phyloP scores from a whole-genome alignment of 1,140 invertebrate species.

The Archivesica marissinica region DNA sequence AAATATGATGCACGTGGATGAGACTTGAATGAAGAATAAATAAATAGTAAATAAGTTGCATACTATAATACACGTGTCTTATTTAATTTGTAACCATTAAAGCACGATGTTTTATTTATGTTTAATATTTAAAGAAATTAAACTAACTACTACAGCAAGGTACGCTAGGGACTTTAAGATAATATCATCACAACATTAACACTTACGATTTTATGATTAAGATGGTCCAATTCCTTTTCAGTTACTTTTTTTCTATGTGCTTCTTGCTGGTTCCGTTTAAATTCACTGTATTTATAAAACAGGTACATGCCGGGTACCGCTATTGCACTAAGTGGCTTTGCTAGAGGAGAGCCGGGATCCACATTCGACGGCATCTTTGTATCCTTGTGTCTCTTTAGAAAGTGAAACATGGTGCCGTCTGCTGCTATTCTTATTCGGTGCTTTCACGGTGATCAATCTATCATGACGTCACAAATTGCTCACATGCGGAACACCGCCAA shows the following conservation, averaged over 20 bases:
- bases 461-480: slow-evolving; percentile 48
- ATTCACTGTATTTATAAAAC: slow-evolving; percentile 64
- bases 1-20: no score
- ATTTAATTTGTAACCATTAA: no score
- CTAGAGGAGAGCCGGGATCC: slow-evolving; percentile 15
- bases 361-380: slow-evolving; percentile 47
- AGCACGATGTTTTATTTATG: no score
- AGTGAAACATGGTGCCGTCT: slow-evolving; percentile 54
- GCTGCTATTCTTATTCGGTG: neutral
- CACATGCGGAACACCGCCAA: slow-evolving; percentile 21
- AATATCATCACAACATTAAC: no score
- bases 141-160: no score
- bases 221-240: slow-evolving; percentile 61
- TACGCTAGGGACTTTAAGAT: no score
- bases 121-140: no score
- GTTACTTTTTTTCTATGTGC: slow-evolving; percentile 57
- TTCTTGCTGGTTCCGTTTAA: slow-evolving; percentile 61
- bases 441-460: slow-evolving; percentile 26
- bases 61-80: no score
- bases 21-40: no score
- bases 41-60: no score
- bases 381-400: slow-evolving; percentile 27
- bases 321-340: slow-evolving; percentile 48
- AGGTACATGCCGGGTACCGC: slow-evolving; percentile 59
- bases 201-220: slow-evolving; percentile 64